phyloP scores from a whole-genome alignment of 2,888 invertebrate genomes.

The Epicampocera succincta region DNA sequence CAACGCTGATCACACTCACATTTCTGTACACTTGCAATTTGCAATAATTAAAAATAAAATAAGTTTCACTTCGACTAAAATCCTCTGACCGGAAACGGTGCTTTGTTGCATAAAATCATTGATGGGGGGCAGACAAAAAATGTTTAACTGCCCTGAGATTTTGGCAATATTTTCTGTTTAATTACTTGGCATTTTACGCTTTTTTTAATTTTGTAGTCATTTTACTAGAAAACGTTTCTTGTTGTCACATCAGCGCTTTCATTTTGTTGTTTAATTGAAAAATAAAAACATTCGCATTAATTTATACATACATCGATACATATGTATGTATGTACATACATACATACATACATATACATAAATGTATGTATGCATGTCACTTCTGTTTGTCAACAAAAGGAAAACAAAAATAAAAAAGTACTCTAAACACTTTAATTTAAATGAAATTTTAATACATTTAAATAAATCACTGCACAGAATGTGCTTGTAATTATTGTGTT shows the following conservation, averaged over 20 bases:
- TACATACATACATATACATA: no score
- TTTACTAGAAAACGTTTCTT: slow-evolving; percentile 66
- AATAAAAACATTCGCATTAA: slow-evolving; percentile 10
- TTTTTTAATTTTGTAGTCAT: slow-evolving; percentile 31
- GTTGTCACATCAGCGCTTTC: slow-evolving; percentile 80
- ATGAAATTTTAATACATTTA: slow-evolving; percentile 59
- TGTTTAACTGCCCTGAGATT: neutral
- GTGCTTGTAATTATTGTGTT: neutral
- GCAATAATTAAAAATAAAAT: no score
- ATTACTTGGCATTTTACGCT: slow-evolving; percentile 17
- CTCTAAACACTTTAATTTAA: slow-evolving; percentile 39
- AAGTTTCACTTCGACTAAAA: neutral
- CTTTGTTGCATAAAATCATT: neutral
- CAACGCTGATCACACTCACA: no score
- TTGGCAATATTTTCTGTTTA: slow-evolving; percentile 53
- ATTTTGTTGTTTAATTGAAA: slow-evolving; percentile 69
- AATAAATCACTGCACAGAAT: slow-evolving; percentile 40
- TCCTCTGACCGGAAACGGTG: slow-evolving; percentile 43
- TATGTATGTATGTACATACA: no score
- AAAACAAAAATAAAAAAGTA: slow-evolving; percentile 25
- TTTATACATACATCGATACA: no score
- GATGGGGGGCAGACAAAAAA: slow-evolving; percentile 29
- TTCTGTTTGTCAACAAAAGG: slow-evolving; percentile 15
- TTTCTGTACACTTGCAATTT: no score
- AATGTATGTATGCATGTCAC: no score